Conservation (phyloP, 1,140 invertebrate genomes). For the Sinella curviseta region DNA sequence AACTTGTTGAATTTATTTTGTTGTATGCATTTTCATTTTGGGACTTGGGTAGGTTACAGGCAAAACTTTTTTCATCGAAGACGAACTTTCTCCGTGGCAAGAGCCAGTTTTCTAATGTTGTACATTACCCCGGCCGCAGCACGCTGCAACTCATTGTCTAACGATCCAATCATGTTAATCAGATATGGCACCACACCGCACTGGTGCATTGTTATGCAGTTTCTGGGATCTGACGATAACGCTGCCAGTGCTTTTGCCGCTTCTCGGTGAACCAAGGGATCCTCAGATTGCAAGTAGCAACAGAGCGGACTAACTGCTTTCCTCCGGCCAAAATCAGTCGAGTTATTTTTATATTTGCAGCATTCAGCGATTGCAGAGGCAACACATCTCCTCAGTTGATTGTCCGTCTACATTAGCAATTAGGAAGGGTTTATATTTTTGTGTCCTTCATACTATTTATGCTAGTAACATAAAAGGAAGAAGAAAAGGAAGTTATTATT, state of each 20-base stretch:
- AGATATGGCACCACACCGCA: slow-evolving; percentile 74
- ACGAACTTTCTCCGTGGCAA: slow-evolving; percentile 52
- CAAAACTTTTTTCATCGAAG: no score
- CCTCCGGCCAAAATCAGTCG: slow-evolving; percentile 78
- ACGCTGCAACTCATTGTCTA: slow-evolving; percentile 83
- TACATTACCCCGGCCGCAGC: slow-evolving; percentile 87
- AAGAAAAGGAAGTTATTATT: no score
- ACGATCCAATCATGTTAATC: slow-evolving; percentile 81
- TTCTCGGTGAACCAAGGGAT: slow-evolving; percentile 75
- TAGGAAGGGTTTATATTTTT: no score
- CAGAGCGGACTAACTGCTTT: slow-evolving; percentile 87
- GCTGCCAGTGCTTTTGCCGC: slow-evolving; percentile 84
- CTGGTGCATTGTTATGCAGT: slow-evolving; percentile 92
- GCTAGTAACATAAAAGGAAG: no score
- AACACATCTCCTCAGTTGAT: slow-evolving; percentile 77
- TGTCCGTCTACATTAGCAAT: slow-evolving; percentile 83
- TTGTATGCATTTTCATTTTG: no score
- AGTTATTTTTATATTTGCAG: slow-evolving; percentile 83
- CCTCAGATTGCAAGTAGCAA: slow-evolving; percentile 70
- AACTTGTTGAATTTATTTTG: no score
- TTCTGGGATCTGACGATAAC: slow-evolving; percentile 84
- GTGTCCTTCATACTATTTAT: no score
- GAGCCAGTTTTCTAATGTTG: slow-evolving; percentile 70
- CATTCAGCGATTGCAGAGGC: slow-evolving; percentile 87
- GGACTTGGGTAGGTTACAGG: no score